Evolutionary conservation across 2,797 vertebrate genomes (phyloP).

Genomic region (Sebastes oblongus): DNA sequence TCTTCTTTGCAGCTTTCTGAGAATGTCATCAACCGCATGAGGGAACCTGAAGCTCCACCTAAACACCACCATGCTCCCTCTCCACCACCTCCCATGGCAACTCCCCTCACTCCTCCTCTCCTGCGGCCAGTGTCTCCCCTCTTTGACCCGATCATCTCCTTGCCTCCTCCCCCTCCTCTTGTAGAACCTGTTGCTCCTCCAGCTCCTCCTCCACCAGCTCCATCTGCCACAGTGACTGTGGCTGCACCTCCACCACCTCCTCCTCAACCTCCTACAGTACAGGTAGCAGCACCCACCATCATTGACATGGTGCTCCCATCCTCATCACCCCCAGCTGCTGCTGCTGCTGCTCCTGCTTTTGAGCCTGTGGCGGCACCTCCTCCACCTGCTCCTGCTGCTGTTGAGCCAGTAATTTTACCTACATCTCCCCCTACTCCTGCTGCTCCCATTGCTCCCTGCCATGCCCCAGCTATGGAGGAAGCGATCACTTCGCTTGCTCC

Average conservation of each 20-base stretch:
- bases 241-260: conserved; percentile 38
- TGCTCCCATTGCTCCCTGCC: conserved; percentile 31
- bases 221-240: conserved; percentile 49
- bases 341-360: conserved; percentile 54
- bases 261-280: conserved; percentile 54
- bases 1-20: conserved; percentile 88
- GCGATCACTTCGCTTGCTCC: conserved; percentile 30
- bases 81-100: conserved; percentile 24
- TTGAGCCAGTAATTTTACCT: conserved; percentile 47
- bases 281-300: conserved; percentile 71
- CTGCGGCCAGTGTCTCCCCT: conserved; percentile 59
- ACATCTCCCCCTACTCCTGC: conserved; percentile 20
- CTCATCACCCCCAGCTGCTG: conserved; percentile 29
- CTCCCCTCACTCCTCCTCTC: conserved; percentile 35
- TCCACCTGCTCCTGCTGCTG: conserved; percentile 55
- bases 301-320: conserved; percentile 59
- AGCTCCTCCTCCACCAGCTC: conserved; percentile 50
- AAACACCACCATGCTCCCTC: conserved; percentile 35
- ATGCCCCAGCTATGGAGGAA: conserved; percentile 42
- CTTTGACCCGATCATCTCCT: conserved; percentile 69
- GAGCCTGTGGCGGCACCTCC: conserved; percentile 43
- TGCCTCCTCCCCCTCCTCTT: conserved; percentile 52
- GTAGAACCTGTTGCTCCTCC: conserved; percentile 58
- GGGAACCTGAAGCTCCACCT: conserved; percentile 80
- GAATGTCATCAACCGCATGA: conserved; percentile 96